Evolutionary conservation across 2,888 invertebrate species (phyloP), one percentile per base, ranked within the genome.

Genomic region (Teinopalpus imperialis): DNA sequence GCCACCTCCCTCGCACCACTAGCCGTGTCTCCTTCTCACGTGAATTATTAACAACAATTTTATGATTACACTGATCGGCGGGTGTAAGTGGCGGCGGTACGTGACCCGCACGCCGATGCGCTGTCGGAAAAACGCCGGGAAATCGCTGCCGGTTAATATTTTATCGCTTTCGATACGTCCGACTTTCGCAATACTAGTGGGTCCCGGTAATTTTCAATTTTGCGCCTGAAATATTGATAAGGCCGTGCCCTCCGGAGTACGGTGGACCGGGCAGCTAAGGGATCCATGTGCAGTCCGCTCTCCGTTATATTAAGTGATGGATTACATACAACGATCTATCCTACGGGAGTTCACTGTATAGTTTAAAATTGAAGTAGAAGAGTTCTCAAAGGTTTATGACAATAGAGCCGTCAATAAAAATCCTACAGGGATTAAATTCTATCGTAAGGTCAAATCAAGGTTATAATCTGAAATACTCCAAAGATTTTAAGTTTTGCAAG

Each of bases 21-120:
- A 59, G 21, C 41, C 21, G 61, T 49, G 47, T 75, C 75, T 51
- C 67, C 27, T 57, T 74, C 74, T 48, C 43, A 51, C 73, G 59
- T 87, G 86, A 86, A 87, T 86, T 87, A 87, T 87, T 87, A 85
- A 86, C 82, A 83, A 82, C 87, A 83, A 85, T 85, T 86, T 86
- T 87, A 87, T 85, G 87, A 87, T 87, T 85, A 81, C 83, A 85
- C 85, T 86, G 83, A 82, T 76, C 77, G 74, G 78, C 67, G 76
- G 78, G 78, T 77, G 70, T 78, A 81, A 83, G 85, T 79, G 81
- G 74, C 69, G 74, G 66, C 43, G 54, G 56, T 59, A 86, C 87
- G 87, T 87, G 87, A 79, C 68, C 63, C 61, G 87, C 78, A 81
- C 77, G 54, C 71, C 59, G 73, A 74, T 74, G 73, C 77, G 56